Evolutionary conservation across 2,888 invertebrate genomes (phyloP).

Genomic region (Beris chalybata): DNA sequence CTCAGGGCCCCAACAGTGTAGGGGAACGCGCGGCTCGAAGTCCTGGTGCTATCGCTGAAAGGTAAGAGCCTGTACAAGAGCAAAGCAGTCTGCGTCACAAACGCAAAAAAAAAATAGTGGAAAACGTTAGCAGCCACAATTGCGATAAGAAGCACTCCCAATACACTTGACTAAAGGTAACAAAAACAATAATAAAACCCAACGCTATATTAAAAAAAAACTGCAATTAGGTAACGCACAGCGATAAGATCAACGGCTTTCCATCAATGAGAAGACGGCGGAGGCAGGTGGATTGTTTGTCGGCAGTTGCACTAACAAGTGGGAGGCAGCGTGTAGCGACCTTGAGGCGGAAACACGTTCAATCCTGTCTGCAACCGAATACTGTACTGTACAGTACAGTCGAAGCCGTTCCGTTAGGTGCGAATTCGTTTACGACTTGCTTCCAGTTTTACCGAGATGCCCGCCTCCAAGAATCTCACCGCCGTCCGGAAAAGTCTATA

Average conservation of each 20-base stretch:
- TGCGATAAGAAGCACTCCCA: too few species aligned
- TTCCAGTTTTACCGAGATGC: not conserved
- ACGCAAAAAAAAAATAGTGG: too few species aligned
- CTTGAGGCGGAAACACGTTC: conserved; percentile 29
- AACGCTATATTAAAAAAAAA: not conserved
- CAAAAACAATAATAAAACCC: not conserved
- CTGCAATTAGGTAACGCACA: not conserved
- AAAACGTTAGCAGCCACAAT: too few species aligned
- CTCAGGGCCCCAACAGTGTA: too few species aligned
- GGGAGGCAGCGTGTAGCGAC: conserved; percentile 16
- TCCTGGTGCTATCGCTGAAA: too few species aligned
- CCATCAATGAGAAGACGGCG: conserved; percentile 19
- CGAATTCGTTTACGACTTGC: conserved; percentile 18
- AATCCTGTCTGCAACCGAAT: conserved; percentile 25
- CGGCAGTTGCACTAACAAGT: conserved; percentile 2
- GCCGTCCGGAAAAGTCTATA: not conserved
- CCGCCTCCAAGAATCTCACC: conserved; percentile 5
- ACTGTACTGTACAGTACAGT: too few species aligned
- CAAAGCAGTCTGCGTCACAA: too few species aligned
- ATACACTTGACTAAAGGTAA: not conserved
- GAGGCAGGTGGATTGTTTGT: not conserved
- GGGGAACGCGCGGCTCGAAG: too few species aligned
- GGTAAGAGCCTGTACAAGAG: too few species aligned
- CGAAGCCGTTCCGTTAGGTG: conserved; percentile 2
- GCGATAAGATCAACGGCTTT: not conserved